phyloP scores from a whole-genome alignment of 1,140 invertebrate genomes.

The Rhopalosiphum maidis region DNA sequence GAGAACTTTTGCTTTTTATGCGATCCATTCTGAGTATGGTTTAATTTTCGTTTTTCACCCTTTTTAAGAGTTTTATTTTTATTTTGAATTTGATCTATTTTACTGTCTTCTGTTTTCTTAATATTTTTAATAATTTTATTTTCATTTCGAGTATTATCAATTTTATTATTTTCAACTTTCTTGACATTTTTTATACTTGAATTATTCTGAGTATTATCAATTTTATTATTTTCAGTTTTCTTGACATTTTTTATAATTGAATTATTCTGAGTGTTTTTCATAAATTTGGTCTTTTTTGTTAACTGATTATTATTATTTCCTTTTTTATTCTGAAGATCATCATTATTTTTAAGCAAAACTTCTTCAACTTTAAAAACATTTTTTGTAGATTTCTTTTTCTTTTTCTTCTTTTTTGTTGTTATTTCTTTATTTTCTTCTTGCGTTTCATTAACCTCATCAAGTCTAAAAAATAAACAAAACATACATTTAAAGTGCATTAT shows the following conservation, averaged over 20 bases:
- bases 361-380: slow-evolving; percentile 50
- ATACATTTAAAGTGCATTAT: neutral
- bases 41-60: slow-evolving; percentile 38
- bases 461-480: neutral
- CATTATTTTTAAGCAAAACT: neutral
- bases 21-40: neutral
- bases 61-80: neutral
- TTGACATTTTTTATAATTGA: neutral
- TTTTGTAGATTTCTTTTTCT: neutral
- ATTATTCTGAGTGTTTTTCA: neutral
- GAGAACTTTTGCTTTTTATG: slow-evolving; percentile 28
- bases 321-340: neutral
- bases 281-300: neutral
- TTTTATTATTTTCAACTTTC: neutral
- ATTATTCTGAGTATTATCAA: neutral
- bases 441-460: slow-evolving; percentile 20
- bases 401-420: slow-evolving; percentile 33
- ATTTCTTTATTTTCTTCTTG: slow-evolving; percentile 2
- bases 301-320: neutral
- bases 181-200: neutral
- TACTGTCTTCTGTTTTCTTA: neutral
- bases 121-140: neutral
- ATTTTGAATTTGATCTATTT: neutral
- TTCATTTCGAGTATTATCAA: neutral
- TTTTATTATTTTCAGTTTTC: neutral